phyloP scores from a whole-genome alignment of 1,140 invertebrate species.

The Protaetia brevitarsis region DNA sequence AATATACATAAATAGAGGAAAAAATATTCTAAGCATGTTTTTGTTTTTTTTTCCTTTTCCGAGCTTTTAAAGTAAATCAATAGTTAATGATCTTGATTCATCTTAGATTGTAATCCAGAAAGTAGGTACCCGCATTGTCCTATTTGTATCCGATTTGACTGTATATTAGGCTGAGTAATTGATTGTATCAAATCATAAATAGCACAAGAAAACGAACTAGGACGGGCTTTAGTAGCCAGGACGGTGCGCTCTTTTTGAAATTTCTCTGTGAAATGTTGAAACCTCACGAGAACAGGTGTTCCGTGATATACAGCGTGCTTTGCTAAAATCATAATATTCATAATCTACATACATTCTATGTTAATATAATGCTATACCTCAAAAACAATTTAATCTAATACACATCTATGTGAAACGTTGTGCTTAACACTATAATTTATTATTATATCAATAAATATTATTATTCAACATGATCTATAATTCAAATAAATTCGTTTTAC shows the following conservation, averaged over 20 bases:
- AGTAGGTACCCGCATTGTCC: too few relatives aligned
- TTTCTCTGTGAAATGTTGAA: neutral
- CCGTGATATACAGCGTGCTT: neutral
- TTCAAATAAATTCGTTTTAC: neutral
- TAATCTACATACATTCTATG: neutral
- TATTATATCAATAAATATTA: too few relatives aligned
- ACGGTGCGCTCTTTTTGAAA: conserved; percentile 18
- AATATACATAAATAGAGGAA: too few relatives aligned
- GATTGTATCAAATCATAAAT: neutral
- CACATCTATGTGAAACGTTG: neutral
- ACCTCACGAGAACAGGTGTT: neutral
- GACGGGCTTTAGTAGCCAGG: conserved; percentile 22
- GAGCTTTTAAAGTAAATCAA: too few relatives aligned
- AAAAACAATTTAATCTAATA: neutral
- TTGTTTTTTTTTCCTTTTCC: too few relatives aligned
- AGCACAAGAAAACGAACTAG: neutral
- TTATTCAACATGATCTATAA: neutral
- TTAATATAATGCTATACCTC: neutral
- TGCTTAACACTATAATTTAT: neutral
- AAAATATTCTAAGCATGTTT: too few relatives aligned
- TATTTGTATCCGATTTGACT: neutral
- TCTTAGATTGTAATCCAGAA: too few relatives aligned
- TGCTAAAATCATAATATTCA: neutral
- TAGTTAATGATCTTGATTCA: too few relatives aligned
- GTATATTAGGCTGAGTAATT: neutral